phyloP scores from a whole-genome alignment of 2,888 invertebrate species.

The Cheilosia variabilis region DNA sequence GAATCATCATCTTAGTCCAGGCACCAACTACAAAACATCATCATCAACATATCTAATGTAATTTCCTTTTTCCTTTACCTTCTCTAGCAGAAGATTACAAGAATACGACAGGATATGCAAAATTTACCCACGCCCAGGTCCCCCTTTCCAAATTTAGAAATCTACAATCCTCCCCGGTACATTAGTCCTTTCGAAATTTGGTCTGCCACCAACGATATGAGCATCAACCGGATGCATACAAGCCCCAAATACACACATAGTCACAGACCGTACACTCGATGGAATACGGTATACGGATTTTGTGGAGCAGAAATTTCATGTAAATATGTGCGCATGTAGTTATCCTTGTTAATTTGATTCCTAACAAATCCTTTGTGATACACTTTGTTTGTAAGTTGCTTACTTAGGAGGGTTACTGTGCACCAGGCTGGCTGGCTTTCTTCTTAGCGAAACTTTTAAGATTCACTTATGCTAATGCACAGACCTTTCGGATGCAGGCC shows the following conservation, averaged over 20 bases:
- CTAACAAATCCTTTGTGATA: conserved; percentile 70
- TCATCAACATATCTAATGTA: conserved; percentile 72
- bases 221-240: conserved; percentile 30
- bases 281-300: neutral
- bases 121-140: conserved; percentile 8
- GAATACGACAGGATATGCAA: conserved; percentile 55
- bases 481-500: conserved; percentile 16
- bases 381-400: conserved; percentile 67
- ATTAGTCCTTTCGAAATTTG: conserved; percentile 54
- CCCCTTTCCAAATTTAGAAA: conserved; percentile 47
- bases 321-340: conserved; percentile 49
- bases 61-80: conserved; percentile 61
- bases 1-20: conserved; percentile 28
- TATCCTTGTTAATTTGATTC: conserved; percentile 72
- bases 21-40: conserved; percentile 39
- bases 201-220: conserved; percentile 45
- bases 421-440: conserved; percentile 18
- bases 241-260: too few relatives aligned
- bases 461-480: conserved; percentile 30
- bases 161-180: neutral
- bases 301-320: conserved; percentile 1
- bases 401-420: conserved; percentile 46
- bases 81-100: conserved; percentile 36
- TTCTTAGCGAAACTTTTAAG: conserved; percentile 52
- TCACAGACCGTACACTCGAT: neutral